Evolutionary conservation across 2,888 invertebrate species (phyloP), one percentile per base, ranked within the genome.

Genomic region (Polyploca ridens): DNA sequence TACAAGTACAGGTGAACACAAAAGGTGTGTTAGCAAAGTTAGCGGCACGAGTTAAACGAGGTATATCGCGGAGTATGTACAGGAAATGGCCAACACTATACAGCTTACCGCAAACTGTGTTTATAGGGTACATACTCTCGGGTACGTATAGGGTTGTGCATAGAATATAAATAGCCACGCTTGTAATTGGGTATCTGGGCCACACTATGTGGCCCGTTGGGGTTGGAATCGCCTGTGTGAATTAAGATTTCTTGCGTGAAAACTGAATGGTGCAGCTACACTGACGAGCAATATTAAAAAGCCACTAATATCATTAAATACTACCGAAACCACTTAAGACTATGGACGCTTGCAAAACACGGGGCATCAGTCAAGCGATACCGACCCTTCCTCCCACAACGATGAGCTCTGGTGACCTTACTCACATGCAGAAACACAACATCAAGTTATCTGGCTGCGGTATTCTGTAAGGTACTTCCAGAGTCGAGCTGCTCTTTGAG

Each of bases 81-180:
- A 66, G 72, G 72, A 72, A 70, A 66, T 58, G 62, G 57, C 64
- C 64, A 46, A 66, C 66, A 61, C 64, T 33, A 35, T 35, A 35
- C 4, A 57, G 33, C 58, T 19, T 19, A 54, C 54, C 63, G 63
- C 46, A 49, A 60, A 59, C 46, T 59, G 58, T 58, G 58, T 63
- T 59, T 62, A 49, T 54, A 33, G 54, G 62, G 49, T 33, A 41
- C 60, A 5, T 41, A 41, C 11, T 19, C 14, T n/a, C 10, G 3
- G n/a, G 14, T 19, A 54, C 19, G 54, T 19, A 5, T 4, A 10
- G 16, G 54, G 7, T 19, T 19, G 19, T 19, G 27, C 27, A 27
- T 27, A 27, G 27, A 27, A 14, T 54, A 54, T 54, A 54, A 54
- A 54, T 54, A 54, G 54, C 7, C 10, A 19, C 16, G 16, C 6